phyloP scores from a whole-genome alignment of 1,140 invertebrate genomes.

The Neelides sp. region DNA sequence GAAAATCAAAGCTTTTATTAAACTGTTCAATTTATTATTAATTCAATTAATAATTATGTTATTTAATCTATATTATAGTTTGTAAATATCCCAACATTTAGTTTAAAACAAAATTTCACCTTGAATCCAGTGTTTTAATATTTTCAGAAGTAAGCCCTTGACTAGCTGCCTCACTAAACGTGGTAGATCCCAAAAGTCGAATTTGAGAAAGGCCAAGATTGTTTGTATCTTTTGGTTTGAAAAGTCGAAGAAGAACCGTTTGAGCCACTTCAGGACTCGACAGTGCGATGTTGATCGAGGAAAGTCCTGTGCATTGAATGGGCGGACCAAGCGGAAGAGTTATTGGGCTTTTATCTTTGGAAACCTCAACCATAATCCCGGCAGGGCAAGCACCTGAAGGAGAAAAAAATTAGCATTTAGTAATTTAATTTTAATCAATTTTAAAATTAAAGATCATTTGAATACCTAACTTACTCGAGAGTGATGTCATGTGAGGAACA shows the following conservation, averaged over 20 bases:
- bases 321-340: constrained; percentile 54
- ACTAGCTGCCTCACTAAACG: constrained; percentile 46
- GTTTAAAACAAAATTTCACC: constrained; percentile 7
- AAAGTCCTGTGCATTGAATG: constrained; percentile 66
- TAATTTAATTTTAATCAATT: constrained; percentile 15
- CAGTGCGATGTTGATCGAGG: constrained; percentile 67
- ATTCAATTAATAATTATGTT: neutral
- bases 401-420: constrained; percentile 28
- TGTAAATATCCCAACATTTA: neutral
- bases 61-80: neutral
- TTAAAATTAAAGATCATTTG: neutral
- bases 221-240: constrained; percentile 70
- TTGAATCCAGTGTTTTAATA: constrained; percentile 23
- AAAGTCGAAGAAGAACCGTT: constrained; percentile 48
- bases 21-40: too few relatives aligned
- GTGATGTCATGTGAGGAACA: constrained; percentile 61
- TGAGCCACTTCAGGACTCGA: constrained; percentile 62
- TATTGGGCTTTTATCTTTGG: constrained; percentile 40
- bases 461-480: constrained; percentile 51
- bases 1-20: too few relatives aligned
- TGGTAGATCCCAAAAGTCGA: constrained; percentile 64
- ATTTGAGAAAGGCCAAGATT: constrained; percentile 80
- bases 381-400: constrained; percentile 60
- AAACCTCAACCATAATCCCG: constrained; percentile 69
- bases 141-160: constrained; percentile 33